Evolutionary conservation across 2,797 vertebrate genomes (phyloP).

Genomic region (Microchirus variegatus): DNA sequence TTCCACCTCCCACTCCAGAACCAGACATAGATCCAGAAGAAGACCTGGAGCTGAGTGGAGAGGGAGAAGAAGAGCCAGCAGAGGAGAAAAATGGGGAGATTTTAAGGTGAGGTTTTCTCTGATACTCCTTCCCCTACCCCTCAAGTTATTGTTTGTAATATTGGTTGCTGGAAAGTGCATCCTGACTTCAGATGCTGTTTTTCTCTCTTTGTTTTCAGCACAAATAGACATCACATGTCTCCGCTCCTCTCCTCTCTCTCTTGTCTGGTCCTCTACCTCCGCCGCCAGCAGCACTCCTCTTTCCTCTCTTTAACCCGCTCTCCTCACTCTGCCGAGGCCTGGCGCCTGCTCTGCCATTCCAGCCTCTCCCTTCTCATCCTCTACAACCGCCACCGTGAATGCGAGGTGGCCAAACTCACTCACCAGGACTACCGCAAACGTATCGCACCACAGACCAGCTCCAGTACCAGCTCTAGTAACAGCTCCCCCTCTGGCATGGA

Average conservation of each 20-base stretch:
- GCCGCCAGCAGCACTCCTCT: constrained; percentile 81
- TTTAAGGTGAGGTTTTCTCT: constrained; percentile 59
- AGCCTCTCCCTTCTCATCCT: constrained; percentile 85
- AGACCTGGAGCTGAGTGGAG: constrained; percentile 72
- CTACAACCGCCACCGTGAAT: constrained; percentile 85
- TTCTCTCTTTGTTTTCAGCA: constrained; percentile 51
- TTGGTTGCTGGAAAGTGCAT: not conserved
- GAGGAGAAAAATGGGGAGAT: constrained; percentile 78
- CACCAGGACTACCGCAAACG: constrained; percentile 81
- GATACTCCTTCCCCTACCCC: not conserved
- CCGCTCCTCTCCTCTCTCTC: constrained; percentile 83
- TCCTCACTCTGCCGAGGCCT: constrained; percentile 79
- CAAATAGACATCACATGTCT: constrained; percentile 76
- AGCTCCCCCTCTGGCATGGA: constrained; percentile 68
- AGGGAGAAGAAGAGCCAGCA: constrained; percentile 61
- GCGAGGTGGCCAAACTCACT: constrained; percentile 84
- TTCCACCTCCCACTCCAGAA: constrained; percentile 77
- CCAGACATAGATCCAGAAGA: constrained; percentile 73
- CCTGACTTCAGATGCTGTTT: constrained; percentile 1
- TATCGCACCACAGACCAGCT: constrained; percentile 30
- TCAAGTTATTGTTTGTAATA: constrained; percentile 1
- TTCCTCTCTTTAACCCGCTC: constrained; percentile 79
- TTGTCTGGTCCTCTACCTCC: constrained; percentile 80
- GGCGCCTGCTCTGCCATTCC: constrained; percentile 85
- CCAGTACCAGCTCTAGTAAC: constrained; percentile 15